phyloP scores from a whole-genome alignment of 2,113 vertebrate species.

The Syngnathus typhle region DNA sequence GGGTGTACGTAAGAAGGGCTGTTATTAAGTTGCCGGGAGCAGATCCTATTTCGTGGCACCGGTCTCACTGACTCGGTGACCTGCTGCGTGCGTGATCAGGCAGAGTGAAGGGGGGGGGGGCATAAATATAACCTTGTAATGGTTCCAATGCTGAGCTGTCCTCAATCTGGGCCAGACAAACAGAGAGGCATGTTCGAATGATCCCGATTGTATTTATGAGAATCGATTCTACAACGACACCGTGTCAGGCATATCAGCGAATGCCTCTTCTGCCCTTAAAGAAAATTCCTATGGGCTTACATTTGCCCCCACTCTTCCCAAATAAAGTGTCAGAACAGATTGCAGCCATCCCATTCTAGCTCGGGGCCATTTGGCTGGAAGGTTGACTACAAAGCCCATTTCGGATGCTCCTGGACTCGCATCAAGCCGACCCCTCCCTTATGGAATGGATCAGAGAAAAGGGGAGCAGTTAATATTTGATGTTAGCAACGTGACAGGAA shows the following conservation, averaged over 20 bases:
- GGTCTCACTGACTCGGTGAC: constrained; percentile 17
- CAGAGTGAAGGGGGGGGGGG: constrained; percentile 12
- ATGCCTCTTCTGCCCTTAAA: constrained; percentile 2
- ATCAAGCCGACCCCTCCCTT: background rate
- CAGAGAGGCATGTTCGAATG: constrained; percentile 8
- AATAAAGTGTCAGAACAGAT: constrained; percentile 36
- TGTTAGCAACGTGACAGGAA: constrained; percentile 1
- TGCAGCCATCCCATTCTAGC: constrained; percentile 37
- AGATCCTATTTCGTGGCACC: constrained; percentile 30
- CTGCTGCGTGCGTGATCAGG: constrained; percentile 15
- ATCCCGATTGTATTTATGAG: constrained; percentile 26
- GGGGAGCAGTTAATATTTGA: background rate
- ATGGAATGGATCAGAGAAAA: constrained; percentile 9
- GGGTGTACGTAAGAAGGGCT: background rate
- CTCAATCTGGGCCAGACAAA: constrained; percentile 14
- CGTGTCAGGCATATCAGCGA: constrained; percentile 11
- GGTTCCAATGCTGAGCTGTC: constrained; percentile 13
- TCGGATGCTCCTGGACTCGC: constrained; percentile 20
- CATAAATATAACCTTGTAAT: constrained; percentile 19
- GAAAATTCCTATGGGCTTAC: background rate
- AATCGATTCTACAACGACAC: constrained; percentile 7
- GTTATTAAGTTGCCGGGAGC: constrained; percentile 10
- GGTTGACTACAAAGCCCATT: constrained; percentile 22
- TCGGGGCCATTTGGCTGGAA: constrained; percentile 16
- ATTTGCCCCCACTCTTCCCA: constrained; percentile 9